Conservation (phyloP, 2,113 vertebrate species). For the Haplochromis vanheusdeni region DNA sequence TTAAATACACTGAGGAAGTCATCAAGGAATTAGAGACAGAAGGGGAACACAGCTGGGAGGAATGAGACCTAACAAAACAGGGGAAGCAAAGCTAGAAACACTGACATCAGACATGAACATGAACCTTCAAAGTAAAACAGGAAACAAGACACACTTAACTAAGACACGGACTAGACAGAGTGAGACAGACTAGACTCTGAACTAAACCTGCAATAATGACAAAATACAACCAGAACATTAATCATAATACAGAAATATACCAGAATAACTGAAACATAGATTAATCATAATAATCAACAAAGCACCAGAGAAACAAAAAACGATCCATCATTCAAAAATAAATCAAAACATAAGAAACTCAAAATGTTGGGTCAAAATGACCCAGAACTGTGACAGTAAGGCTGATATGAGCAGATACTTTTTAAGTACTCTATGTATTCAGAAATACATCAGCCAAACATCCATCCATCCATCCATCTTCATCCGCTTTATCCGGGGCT, state of each 20-base stretch:
- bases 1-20: background rate
- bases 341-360: background rate
- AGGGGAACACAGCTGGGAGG: background rate
- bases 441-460: background rate
- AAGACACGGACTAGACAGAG: rapidly evolving
- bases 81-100: background rate
- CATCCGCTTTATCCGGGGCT: no score
- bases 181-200: background rate
- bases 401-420: background rate
- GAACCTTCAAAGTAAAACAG: background rate
- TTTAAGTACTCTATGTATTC: background rate
- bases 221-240: background rate
- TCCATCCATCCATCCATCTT: no score
- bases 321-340: background rate
- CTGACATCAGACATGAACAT: background rate
- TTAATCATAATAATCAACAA: background rate
- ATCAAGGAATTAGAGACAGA: background rate
- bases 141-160: background rate
- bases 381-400: background rate
- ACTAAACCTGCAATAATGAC: background rate
- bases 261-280: background rate
- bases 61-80: background rate
- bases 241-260: background rate
- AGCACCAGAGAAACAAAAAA: background rate
- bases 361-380: background rate